Evolutionary conservation across 2,113 vertebrate species (phyloP), one percentile per base, ranked within the genome.

Genomic region (Anoplopoma fimbria): DNA sequence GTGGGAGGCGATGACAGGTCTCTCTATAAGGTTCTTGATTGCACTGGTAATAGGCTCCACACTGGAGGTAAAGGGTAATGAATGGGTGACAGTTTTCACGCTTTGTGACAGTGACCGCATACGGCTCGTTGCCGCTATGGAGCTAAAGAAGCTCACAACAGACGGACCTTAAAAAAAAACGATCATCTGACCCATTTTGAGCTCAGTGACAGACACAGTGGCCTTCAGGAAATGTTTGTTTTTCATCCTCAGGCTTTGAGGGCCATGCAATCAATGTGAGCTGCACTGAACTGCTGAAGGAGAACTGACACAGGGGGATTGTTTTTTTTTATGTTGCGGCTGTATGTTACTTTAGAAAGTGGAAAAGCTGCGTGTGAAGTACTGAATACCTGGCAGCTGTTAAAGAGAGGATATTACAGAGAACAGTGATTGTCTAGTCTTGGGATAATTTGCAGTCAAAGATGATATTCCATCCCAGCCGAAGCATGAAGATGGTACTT

Each of bases 81-180:
- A 89, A 91, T 81, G 69, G 84, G 84, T 82, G 89, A 85, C 83
- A 88, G 85, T 71, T 88, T 85, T 87, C 70, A 84, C 63, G 12
- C 70, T 82, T 64, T 81, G 49, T 75, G 84, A 75, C 62, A 62
- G 61, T 77, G 79, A 86, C 0, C 0, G 14, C 29, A 17, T 61
- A 77, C 25, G 9, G 45, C 55, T 90, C 74, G 21, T 62, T 21
- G 33, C 55, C 62, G 1, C 69, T 70, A 21, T 23, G 34, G 60
- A 79, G 72, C 73, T 64, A 55, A 72, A 65, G 33, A 77, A 34
- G 60, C 70, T 85, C 70, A 36, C 27, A 53, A 31, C 47, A 60
- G 63, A 69, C 12, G n/a, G 49, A 71, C 10, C 60, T 21, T 34
- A 55, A 84, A 55, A 27, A 13, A 25, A 53, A 55, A 69, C 12